Conservation (phyloP, 2,888 invertebrate genomes). For the Drosophila anomalipes region DNA sequence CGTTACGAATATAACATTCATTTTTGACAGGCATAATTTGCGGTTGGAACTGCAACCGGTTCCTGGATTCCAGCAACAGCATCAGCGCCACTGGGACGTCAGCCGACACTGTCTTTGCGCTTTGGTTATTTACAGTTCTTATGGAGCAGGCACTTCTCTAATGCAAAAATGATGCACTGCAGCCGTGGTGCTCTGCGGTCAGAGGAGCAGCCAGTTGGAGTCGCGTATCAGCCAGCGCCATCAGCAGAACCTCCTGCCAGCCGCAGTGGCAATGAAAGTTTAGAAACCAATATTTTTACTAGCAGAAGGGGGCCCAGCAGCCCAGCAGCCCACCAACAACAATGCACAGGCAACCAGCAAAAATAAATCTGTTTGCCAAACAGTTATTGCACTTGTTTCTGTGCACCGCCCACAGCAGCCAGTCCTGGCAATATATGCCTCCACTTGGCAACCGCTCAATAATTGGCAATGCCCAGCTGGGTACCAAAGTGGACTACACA, state of each 20-base stretch:
- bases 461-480: slow-evolving; percentile 61
- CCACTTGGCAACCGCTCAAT: slow-evolving; percentile 75
- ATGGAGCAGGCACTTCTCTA: slow-evolving; percentile 72
- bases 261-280: slow-evolving; percentile 76
- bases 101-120: slow-evolving; percentile 11
- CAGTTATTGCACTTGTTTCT: slow-evolving; percentile 80
- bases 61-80: slow-evolving; percentile 13
- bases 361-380: slow-evolving; percentile 82
- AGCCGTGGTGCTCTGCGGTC: slow-evolving; percentile 61
- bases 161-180: slow-evolving; percentile 80
- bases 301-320: slow-evolving; percentile 12
- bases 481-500: slow-evolving; percentile 34
- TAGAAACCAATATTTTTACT: slow-evolving; percentile 74
- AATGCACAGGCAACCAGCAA: slow-evolving; percentile 42
- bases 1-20: slow-evolving; percentile 78
- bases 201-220: slow-evolving; percentile 49
- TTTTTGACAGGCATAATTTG: slow-evolving; percentile 80
- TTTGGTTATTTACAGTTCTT: slow-evolving; percentile 72
- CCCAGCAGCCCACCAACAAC: slow-evolving; percentile 20
- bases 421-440: slow-evolving; percentile 65
- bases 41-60: slow-evolving; percentile 57
- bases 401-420: slow-evolving; percentile 55
- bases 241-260: slow-evolving; percentile 40
- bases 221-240: slow-evolving; percentile 23
- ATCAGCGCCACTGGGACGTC: slow-evolving; percentile 50